Conservation (phyloP, 2,797 vertebrate species). For the Melanotaenia pygmaea region DNA sequence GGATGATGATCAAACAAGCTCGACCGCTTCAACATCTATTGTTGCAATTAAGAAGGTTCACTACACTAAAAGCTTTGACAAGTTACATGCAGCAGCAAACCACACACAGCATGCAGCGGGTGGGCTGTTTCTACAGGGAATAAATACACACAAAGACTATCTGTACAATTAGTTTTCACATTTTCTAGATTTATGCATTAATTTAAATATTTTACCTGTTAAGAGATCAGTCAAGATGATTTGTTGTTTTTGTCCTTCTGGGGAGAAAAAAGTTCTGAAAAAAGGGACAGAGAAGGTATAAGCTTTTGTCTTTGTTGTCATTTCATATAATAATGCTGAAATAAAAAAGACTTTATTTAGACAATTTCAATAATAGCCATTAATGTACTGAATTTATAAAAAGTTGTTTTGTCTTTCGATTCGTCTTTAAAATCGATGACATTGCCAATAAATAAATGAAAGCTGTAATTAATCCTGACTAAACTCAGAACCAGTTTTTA, state of each 20-base stretch:
- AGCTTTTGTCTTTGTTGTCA: not conserved
- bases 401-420: not conserved
- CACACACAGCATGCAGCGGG: conserved; percentile 35
- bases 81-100: conserved; percentile 52
- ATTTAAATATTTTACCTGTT: conserved; percentile 53
- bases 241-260: conserved; percentile 5
- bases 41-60: conserved; percentile 69
- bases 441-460: not conserved
- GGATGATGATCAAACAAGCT: conserved; percentile 63
- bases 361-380: not conserved
- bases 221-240: conserved; percentile 1
- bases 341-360: not conserved
- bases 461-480: not conserved
- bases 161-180: not conserved
- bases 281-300: not conserved
- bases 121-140: not conserved
- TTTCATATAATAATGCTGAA: not conserved
- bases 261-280: conserved; percentile 39
- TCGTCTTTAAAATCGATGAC: not conserved
- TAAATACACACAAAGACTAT: not conserved
- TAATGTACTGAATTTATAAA: not conserved
- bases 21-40: conserved; percentile 75
- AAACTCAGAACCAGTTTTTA: not conserved
- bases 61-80: conserved; percentile 76
- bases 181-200: not conserved